Evolutionary conservation across 2,797 vertebrate species (phyloP), one percentile per base, ranked within the genome.

Genomic region (Sternarchorhynchus goeldii): DNA sequence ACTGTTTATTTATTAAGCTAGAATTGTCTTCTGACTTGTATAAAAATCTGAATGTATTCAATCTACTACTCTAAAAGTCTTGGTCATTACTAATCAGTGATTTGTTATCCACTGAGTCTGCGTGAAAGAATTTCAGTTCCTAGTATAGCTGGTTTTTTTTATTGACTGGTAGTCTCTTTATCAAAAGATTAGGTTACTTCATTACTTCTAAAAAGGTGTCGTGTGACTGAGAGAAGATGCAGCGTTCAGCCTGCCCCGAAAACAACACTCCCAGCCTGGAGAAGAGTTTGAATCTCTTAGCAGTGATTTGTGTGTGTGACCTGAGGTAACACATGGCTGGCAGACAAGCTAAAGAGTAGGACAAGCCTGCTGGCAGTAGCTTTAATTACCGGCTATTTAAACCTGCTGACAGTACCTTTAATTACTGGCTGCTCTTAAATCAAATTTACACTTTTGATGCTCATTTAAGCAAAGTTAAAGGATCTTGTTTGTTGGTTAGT

Each of bases 261-360:
- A 39, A 65, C 18, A 36, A 32, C 60, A 72, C 64, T 41, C 39
- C 20, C 50, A 53, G 8, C 59, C 17, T 75, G 25, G 3, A 56
- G 56, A 75, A 66, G 60, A 31, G 20, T 39, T 78, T 75, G 50
- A 55, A 32, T 17, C 16, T n/a, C 29, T 73, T 73, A 25, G 66
- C 71, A 71, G 36, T 64, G 59, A 31, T 68, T 45, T 74, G 60
- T 64, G 25, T 34, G 65, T 3, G 17, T 58, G 17, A 59, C 71
- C 71, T 66, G 25, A 65, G 64, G 70, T 53, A 75, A 69, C 81
- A 85, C 77, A 81, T 83, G 83, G 78, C 58, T 68, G 41, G 31
- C 18, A 76, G 67, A 77, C 63, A 62, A 65, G 67, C 64, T 17
- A 75, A 20, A 36, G 59, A 55, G 63, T 53, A 36, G 57, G 56